Evolutionary conservation across 2,888 invertebrate species (phyloP).

Genomic region (Noctua pronuba): DNA sequence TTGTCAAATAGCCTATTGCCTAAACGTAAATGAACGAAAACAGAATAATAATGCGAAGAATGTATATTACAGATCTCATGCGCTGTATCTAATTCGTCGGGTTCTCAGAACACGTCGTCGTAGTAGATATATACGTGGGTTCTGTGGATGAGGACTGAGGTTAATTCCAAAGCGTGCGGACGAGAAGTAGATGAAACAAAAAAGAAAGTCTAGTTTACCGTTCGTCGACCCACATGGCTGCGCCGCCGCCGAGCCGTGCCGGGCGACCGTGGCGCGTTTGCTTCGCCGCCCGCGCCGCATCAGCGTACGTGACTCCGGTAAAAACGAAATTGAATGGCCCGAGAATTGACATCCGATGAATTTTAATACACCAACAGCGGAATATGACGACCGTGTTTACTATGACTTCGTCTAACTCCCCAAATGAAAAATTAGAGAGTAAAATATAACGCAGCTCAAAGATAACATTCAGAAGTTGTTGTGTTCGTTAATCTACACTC

Average conservation of each 20-base stretch:
- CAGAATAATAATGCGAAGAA: conserved; percentile 23
- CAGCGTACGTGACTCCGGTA: conserved; percentile 78
- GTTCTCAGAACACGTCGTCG: conserved; percentile 49
- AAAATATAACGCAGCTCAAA: neutral
- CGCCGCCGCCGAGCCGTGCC: conserved; percentile 43
- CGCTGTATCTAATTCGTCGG: conserved; percentile 40
- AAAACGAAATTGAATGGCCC: conserved; percentile 79
- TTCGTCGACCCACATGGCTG: conserved; percentile 86
- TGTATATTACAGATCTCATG: conserved; percentile 7
- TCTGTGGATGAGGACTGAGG: conserved; percentile 60
- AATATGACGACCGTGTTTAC: conserved; percentile 38
- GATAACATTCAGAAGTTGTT: neutral
- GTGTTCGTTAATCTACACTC: too few relatives aligned
- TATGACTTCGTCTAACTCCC: conserved; percentile 12
- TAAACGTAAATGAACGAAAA: conserved; percentile 7
- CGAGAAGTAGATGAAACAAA: conserved; percentile 79
- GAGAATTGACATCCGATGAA: conserved; percentile 63
- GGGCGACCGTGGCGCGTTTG: conserved; percentile 58
- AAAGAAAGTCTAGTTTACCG: conserved; percentile 87
- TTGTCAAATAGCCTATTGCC: too few relatives aligned
- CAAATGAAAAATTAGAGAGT: conserved; percentile 26
- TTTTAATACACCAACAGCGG: conserved; percentile 52
- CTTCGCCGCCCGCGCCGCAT: conserved; percentile 48
- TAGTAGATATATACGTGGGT: conserved; percentile 53
- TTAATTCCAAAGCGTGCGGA: conserved; percentile 58